These are phyloP conservation scores for Tribolium madens DNA, from an alignment of 1,140 invertebrate species.

Conservation along the genomic window DNA sequence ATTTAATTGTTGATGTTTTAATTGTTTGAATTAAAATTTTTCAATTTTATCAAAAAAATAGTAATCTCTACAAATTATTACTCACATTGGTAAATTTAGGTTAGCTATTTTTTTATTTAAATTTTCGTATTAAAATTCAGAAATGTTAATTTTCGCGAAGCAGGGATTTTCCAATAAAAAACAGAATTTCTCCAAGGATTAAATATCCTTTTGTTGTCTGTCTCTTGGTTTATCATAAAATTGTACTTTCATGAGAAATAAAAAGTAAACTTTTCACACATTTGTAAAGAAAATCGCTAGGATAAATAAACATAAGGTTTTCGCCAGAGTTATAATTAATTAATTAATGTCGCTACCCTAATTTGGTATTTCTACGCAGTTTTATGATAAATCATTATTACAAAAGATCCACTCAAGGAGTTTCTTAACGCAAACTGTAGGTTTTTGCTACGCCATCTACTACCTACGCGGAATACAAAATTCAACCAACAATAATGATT, in stretches of 20 bases:
- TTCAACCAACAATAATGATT: background rate
- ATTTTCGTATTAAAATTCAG: background rate
- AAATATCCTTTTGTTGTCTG: background rate
- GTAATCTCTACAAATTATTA: too few relatives aligned
- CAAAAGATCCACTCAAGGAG: background rate
- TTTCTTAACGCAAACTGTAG: background rate
- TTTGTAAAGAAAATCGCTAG: background rate
- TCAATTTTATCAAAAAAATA: too few relatives aligned
- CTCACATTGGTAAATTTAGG: too few relatives aligned
- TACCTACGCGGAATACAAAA: background rate
- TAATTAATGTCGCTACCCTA: background rate
- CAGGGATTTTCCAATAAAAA: background rate
- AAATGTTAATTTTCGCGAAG: background rate
- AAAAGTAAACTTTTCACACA: too few relatives aligned
- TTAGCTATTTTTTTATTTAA: background rate
- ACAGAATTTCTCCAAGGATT: background rate
- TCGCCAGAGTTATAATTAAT: background rate
- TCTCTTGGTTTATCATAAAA: too few relatives aligned
- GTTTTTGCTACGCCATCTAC: background rate
- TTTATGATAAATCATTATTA: background rate
- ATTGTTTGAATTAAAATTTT: too few relatives aligned
- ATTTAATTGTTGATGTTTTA: background rate
- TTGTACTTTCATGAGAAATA: too few relatives aligned
- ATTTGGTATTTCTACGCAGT: background rate
- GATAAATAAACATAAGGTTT: background rate